phyloP scores from a whole-genome alignment of 1,140 invertebrate species.

The Pogonomyrmex barbatus region DNA sequence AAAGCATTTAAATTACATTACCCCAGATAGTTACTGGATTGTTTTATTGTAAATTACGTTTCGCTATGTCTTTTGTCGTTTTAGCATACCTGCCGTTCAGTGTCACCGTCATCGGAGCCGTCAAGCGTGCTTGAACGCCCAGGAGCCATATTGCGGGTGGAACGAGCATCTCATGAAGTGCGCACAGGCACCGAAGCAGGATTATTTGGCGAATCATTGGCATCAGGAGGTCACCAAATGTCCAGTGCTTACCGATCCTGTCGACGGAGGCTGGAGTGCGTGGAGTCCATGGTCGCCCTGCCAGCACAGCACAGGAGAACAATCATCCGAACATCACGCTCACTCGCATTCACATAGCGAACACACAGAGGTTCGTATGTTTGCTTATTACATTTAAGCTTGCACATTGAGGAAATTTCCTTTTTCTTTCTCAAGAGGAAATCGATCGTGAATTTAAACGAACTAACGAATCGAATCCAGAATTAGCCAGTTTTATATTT shows the following conservation, averaged over 20 bases:
- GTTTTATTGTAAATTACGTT: neutral
- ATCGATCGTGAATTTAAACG: neutral
- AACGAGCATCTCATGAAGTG: constrained; percentile 91
- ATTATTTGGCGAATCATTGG: constrained; percentile 89
- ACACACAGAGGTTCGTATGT: constrained; percentile 68
- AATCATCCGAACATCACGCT: constrained; percentile 67
- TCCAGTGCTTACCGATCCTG: constrained; percentile 88
- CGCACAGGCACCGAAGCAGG: constrained; percentile 88
- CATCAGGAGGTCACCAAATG: constrained; percentile 90
- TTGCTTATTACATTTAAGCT: constrained; percentile 1
- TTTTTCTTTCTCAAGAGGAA: neutral
- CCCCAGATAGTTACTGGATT: neutral
- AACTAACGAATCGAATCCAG: no score
- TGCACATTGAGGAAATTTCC: neutral
- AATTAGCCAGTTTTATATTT: no score
- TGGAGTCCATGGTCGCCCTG: constrained; percentile 86
- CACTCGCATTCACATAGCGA: constrained; percentile 69
- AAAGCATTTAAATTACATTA: neutral
- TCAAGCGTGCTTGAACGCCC: constrained; percentile 92
- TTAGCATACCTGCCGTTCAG: constrained; percentile 90
- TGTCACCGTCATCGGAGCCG: constrained; percentile 91
- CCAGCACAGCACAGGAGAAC: constrained; percentile 84
- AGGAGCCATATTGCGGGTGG: constrained; percentile 98
- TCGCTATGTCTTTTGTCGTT: constrained; percentile 13
- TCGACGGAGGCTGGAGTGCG: constrained; percentile 88